Evolutionary conservation across 2,888 invertebrate genomes (phyloP), one percentile per base, ranked within the genome.

Genomic region (Parnassius smintheus): DNA sequence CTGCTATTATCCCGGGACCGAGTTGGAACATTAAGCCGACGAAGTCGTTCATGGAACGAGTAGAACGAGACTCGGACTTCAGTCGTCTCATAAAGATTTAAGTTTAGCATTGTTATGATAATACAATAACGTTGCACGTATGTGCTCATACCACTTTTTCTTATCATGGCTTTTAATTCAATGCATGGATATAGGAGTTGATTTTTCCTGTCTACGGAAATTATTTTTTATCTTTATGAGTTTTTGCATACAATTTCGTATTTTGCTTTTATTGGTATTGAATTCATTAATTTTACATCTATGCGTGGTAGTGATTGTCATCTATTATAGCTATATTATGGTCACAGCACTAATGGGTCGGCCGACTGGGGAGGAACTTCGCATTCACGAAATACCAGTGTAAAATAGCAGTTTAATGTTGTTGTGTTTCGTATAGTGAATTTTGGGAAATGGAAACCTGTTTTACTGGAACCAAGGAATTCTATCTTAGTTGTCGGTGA

Each of bases 21-120:
- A 51, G 61, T 45, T 13, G 51, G 41, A 35, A 18, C 56, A 56
- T 56, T 56, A 61, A 35, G 41, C 13, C 35, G 51, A 42, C 53
- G 13, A 18, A 46, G 35, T 46, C 46, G 42, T 25, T n/a, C 35
- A 9, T 9, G 41, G 48, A 57, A 44, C 46, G 51, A 41, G 52
- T 25, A 44, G 50, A n/a, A 51, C 48, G 53, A 53, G 22, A 46
- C 57, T 35, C 9, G 13, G 53, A 58, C 53, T 58, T 58, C 49
- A 35, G 48, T 48, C 46, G 62, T 58, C 55, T 58, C 55, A 18
- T 59, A 55, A 62, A 54, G 18, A 55, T 50, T 50, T 12, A 9
- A 53, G 50, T 10, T 59, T 25, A 59, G 50, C 59, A 50, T 22
- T 57, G 52, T 62, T 62, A 59, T 49, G 48, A 25, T 58, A 58